Conservation (phyloP, 2,888 invertebrate genomes). For the Gibbula magus region DNA sequence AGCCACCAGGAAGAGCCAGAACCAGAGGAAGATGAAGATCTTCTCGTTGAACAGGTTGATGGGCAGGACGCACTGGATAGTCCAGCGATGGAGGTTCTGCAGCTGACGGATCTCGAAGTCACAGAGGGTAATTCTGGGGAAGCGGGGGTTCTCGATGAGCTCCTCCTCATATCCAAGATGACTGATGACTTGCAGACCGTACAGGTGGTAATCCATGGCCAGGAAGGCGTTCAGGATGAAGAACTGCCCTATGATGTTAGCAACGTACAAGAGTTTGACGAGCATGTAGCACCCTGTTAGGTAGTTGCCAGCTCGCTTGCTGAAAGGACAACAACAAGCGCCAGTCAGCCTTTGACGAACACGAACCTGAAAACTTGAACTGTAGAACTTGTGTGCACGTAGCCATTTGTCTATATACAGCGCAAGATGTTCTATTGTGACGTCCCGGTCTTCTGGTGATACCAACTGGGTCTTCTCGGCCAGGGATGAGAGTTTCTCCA, state of each 20-base stretch:
- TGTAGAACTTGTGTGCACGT: slow-evolving; percentile 60
- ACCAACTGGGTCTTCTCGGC: slow-evolving; percentile 62
- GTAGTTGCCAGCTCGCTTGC: slow-evolving; percentile 67
- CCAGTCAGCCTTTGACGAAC: slow-evolving; percentile 53
- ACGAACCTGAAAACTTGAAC: slow-evolving; percentile 56
- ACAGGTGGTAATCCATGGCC: slow-evolving; percentile 63
- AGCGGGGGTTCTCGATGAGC: slow-evolving; percentile 58
- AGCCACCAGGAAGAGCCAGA: slow-evolving; percentile 63
- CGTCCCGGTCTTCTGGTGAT: slow-evolving; percentile 55
- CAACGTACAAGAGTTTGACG: slow-evolving; percentile 66
- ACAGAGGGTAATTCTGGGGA: slow-evolving; percentile 59
- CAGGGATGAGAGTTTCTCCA: slow-evolving; percentile 60
- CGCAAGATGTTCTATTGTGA: slow-evolving; percentile 56
- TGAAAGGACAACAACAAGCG: slow-evolving; percentile 62
- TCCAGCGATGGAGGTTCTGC: slow-evolving; percentile 59
- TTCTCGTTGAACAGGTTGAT: slow-evolving; percentile 67
- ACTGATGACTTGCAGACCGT: slow-evolving; percentile 64
- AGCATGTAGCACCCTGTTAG: slow-evolving; percentile 67
- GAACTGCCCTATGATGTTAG: slow-evolving; percentile 71
- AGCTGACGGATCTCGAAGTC: slow-evolving; percentile 62
- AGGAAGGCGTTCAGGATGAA: slow-evolving; percentile 69
- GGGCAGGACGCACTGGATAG: slow-evolving; percentile 62
- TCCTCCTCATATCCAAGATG: slow-evolving; percentile 48
- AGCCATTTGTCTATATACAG: slow-evolving; percentile 64
- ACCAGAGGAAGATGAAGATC: slow-evolving; percentile 67